Conservation (phyloP, 1,140 invertebrate genomes). For the Bombus affinis region DNA sequence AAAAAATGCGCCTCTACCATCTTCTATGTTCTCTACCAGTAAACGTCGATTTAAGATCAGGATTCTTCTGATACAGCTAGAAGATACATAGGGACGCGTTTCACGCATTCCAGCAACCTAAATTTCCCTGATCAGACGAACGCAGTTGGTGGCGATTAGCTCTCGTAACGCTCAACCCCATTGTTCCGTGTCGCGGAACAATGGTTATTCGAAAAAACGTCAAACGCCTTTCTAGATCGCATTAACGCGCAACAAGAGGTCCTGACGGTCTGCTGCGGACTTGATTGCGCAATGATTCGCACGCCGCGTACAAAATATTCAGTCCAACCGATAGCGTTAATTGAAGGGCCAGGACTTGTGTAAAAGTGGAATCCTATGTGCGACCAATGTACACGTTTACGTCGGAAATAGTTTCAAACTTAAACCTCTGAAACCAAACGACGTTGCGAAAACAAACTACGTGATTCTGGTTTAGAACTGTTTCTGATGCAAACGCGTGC, state of each 20-base stretch:
- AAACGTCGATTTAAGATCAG: not conserved
- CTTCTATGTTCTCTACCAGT: accelerated
- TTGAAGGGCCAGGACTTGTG: not conserved
- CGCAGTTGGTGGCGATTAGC: not conserved
- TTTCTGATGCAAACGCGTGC: too few species aligned
- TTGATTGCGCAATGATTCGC: not conserved
- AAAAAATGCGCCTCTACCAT: not conserved
- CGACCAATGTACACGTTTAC: too few species aligned
- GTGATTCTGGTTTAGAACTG: too few species aligned
- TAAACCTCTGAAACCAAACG: too few species aligned
- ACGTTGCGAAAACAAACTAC: too few species aligned
- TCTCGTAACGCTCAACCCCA: not conserved
- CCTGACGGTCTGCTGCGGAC: not conserved
- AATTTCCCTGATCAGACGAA: not conserved
- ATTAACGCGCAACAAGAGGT: not conserved
- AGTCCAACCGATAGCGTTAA: not conserved
- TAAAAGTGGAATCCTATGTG: too few species aligned
- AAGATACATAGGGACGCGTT: too few species aligned
- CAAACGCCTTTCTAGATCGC: conserved; percentile 13
- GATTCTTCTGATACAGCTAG: not conserved
- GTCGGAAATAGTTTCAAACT: too few species aligned
- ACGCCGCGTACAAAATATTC: not conserved
- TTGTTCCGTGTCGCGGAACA: conserved; percentile 11
- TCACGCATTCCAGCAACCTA: too few species aligned
- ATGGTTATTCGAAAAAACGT: conserved; percentile 5